phyloP scores from a whole-genome alignment of 2,888 invertebrate genomes.

The Drosophila quinaria region DNA sequence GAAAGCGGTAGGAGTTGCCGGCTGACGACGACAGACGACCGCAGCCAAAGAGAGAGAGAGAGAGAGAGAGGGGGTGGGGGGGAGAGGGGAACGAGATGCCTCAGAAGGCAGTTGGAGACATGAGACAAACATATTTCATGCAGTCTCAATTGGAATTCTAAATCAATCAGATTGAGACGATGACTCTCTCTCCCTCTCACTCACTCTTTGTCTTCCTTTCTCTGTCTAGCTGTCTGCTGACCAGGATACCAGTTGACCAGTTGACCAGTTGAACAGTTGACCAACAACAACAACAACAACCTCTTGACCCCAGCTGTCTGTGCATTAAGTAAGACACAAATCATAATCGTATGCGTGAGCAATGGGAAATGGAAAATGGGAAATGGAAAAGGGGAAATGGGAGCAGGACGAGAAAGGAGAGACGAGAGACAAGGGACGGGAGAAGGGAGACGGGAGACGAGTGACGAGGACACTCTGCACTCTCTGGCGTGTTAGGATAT shows the following conservation, averaged over 20 bases:
- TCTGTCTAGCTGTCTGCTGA: constrained; percentile 19
- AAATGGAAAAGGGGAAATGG: constrained; percentile 2
- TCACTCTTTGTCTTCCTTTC: too few species aligned
- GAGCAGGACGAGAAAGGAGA: constrained; percentile 10
- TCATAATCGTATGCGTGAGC: constrained; percentile 77
- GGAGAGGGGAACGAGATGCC: neutral
- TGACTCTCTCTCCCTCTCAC: constrained; percentile 14
- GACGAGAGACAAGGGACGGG: constrained; percentile 7
- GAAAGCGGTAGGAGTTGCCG: constrained; percentile 8
- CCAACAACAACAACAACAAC: constrained; percentile 32
- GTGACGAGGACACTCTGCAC: constrained; percentile 20
- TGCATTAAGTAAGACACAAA: constrained; percentile 84
- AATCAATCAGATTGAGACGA: constrained; percentile 85
- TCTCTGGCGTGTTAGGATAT: constrained; percentile 66
- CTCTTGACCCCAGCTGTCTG: constrained; percentile 64
- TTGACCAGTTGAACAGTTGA: neutral
- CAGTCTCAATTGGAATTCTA: constrained; percentile 85
- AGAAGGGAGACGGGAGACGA: constrained; percentile 2
- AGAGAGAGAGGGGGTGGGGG: neutral
- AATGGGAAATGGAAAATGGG: constrained; percentile 30
- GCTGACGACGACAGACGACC: constrained; percentile 48
- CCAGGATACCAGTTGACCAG: constrained; percentile 22
- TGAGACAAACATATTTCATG: constrained; percentile 83
- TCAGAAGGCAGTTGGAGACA: constrained; percentile 50
- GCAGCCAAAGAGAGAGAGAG: constrained; percentile 22